These are phyloP conservation scores for Cremastinae sp. DNA, from an alignment of 2,888 invertebrate genomes.

Conservation along the genomic window DNA sequence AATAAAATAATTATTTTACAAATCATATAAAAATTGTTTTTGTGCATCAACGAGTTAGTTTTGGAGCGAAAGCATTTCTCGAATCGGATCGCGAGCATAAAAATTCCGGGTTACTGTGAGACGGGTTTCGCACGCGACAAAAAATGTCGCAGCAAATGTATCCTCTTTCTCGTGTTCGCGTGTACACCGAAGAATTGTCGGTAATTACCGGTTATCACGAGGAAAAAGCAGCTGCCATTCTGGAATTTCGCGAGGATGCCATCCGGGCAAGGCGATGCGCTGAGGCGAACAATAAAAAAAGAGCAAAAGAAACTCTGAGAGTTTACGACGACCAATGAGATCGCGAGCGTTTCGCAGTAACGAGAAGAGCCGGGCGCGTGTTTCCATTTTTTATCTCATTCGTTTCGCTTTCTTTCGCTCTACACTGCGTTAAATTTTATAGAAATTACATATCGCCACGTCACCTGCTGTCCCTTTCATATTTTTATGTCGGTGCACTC, in stretches of 20 bases:
- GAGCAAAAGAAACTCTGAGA: conserved; percentile 32
- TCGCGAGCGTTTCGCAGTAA: conserved; percentile 46
- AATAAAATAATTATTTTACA: too few species aligned
- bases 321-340: conserved; percentile 30
- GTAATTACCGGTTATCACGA: conserved; percentile 63
- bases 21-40: too few species aligned
- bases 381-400: neutral
- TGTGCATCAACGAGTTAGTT: too few species aligned
- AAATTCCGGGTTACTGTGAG: neutral
- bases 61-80: neutral
- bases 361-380: conserved; percentile 33
- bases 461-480: conserved; percentile 27
- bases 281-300: conserved; percentile 17
- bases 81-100: neutral
- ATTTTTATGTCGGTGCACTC: conserved; percentile 6
- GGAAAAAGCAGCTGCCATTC: conserved; percentile 58
- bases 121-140: conserved; percentile 13
- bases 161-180: conserved; percentile 39
- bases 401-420: neutral
- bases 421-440: conserved; percentile 6
- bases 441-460: conserved; percentile 3
- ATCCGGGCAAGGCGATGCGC: neutral
- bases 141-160: conserved; percentile 9
- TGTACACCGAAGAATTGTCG: conserved; percentile 57
- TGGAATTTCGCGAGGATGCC: conserved; percentile 55